phyloP scores from a whole-genome alignment of 2,113 vertebrate genomes.

The Eublepharis macularius region DNA sequence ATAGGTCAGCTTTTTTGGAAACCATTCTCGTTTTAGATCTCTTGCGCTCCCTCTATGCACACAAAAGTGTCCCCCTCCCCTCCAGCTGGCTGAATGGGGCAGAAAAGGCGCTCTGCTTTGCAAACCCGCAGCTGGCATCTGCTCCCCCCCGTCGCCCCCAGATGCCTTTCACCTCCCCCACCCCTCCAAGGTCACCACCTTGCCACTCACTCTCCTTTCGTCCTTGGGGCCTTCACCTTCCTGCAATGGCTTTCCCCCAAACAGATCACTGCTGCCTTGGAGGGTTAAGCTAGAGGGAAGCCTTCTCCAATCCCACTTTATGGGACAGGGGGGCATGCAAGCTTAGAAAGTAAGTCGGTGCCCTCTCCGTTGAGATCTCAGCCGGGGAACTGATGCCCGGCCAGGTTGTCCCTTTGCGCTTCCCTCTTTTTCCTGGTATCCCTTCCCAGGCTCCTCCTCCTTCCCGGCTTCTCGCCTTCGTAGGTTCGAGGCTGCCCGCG shows the following conservation, averaged over 20 bases:
- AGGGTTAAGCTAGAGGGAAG: fast-evolving
- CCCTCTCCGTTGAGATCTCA: too few species aligned
- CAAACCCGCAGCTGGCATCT: too few species aligned
- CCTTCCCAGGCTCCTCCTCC: background rate
- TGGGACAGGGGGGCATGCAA: too few species aligned
- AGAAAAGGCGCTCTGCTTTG: too few species aligned
- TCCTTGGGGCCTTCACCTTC: background rate
- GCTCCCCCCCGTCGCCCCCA: background rate
- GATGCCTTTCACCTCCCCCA: background rate
- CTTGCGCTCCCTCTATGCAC: too few species aligned
- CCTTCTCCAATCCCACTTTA: background rate
- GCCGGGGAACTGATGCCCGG: background rate
- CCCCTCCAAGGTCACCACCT: background rate
- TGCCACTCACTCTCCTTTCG: background rate
- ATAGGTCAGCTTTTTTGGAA: too few species aligned
- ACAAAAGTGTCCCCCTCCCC: too few species aligned
- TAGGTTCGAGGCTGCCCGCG: background rate
- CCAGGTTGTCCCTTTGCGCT: background rate
- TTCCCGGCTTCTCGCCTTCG: background rate
- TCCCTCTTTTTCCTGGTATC: background rate
- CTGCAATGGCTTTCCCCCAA: background rate
- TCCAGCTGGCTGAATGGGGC: too few species aligned
- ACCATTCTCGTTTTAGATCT: background rate
- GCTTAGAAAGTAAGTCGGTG: background rate
- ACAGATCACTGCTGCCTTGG: background rate